Base-by-base conservation (phyloP, 2,113 vertebrate genomes). In the Ornithorhynchus anatinus region DNA sequence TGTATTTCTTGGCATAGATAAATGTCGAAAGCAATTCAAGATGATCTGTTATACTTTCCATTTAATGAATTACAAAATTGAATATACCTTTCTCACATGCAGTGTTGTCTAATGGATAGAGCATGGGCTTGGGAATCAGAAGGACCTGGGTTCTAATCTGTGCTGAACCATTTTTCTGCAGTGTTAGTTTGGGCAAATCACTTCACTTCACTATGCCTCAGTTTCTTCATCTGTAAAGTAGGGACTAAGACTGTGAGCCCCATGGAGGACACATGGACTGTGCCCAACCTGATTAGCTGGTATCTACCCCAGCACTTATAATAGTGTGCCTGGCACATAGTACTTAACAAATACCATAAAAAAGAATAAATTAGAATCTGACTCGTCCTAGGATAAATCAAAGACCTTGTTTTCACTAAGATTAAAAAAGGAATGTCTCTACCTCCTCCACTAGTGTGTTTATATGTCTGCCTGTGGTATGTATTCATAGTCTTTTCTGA, bases 331-430 rank as follows among this genome's bases (percentile, higher is more conserved):
- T 82, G 72, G n/a, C n/a, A n/a, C n/a, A n/a, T n/a, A n/a, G n/a
- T n/a, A n/a, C n/a, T n/a, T n/a, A n/a, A n/a, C n/a, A n/a, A n/a
- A n/a, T n/a, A n/a, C n/a, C n/a, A n/a, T n/a, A n/a, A n/a, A n/a
- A 67, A 78, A 31, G 81, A 79, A 78, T 73, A 82, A 74, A 81
- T 84, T 88, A 85, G 72, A 72, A 79, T 38, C 83, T 62, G 57
- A 56, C 80, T 82, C 51, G 82, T 59, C 79, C 8, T 51, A 57
- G 71, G 79, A 81, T 87, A 82, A 88, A 82, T 87, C 84, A 86
- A 56, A 65, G 79, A 75, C 32, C 47, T 70, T 29, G 78, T 87
- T 81, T 71, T 77, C 78, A 83, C 67, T 75, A 76, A 79, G 13
- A 9, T 22, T 45, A 78, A 66, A 59, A 67, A 40, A 39, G 72